Conservation (phyloP, 2,888 invertebrate genomes). For the Microctonus brassicae region DNA sequence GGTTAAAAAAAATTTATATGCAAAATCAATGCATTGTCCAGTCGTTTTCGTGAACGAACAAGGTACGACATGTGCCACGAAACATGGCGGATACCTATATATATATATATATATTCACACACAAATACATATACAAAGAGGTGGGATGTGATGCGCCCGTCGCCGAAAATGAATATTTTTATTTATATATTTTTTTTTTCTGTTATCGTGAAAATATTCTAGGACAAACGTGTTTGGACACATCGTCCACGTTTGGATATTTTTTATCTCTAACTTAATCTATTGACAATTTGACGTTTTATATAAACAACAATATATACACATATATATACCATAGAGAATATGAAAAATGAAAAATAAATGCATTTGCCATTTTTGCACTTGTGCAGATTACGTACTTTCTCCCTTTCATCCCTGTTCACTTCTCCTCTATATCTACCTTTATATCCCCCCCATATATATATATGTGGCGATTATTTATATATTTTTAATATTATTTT, state of each 20-base stretch:
- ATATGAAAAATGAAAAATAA: slow-evolving; percentile 57
- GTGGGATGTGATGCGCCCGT: not conserved
- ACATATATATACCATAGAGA: not conserved
- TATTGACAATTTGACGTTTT: slow-evolving; percentile 67
- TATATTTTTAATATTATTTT: not conserved
- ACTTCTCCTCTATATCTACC: slow-evolving; percentile 10
- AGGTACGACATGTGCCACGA: slow-evolving; percentile 13
- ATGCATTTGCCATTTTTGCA: slow-evolving; percentile 60
- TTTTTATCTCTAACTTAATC: slow-evolving; percentile 66
- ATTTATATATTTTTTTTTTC: slow-evolving; percentile 2
- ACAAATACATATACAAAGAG: not conserved
- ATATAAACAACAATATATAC: not conserved
- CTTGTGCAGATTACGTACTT: slow-evolving; percentile 37
- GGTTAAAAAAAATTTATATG: slow-evolving; percentile 4
- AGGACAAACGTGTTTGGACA: slow-evolving; percentile 30
- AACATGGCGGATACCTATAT: not conserved
- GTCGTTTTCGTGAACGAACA: slow-evolving; percentile 25
- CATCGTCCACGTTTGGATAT: slow-evolving; percentile 16
- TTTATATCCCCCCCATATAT: not conserved
- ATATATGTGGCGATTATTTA: not conserved
- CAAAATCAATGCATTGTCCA: slow-evolving; percentile 10
- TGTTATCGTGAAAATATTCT: slow-evolving; percentile 23
- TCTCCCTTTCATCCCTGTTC: slow-evolving; percentile 25
- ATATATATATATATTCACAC: not conserved
- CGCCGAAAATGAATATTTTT: slow-evolving; percentile 17